Base-by-base conservation (phyloP, 1,140 invertebrate species). In the Drosophila bocki region DNA sequence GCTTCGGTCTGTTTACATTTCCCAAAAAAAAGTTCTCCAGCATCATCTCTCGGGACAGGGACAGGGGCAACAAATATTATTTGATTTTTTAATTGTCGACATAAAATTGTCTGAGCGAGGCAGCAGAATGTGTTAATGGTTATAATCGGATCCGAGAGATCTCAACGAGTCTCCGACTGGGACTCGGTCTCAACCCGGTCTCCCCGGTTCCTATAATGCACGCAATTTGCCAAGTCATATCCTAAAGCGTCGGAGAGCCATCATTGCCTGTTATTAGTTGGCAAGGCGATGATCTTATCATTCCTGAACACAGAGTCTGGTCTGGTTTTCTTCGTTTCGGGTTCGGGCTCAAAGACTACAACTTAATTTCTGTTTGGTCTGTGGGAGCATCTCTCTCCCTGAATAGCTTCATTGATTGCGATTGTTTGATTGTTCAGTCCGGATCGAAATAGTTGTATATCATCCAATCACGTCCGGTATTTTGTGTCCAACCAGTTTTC, bases 211-310 rank as follows among this genome's bases (percentile, higher is more conserved):
- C 79, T 85, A 91, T 91, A 80, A 82, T 75, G 75, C 76, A 75
- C 67, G 80, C 63, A 91, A 84, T 91, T 87, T 87, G 87, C 83
- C 83, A 84, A 84, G 87, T 91, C 87, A 91, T 91, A 91, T 91
- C 87, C 87, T 81, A 91, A 91, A 91, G 87, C 80, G 83, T 83
- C 68, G 70, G 57, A 61, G 47, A 63, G 59, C 60, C 69, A 80
- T 88, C 74, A 88, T 88, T 88, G 85, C 80, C 70, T 80, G 84
- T 88, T 88, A 88, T 88, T 88, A 84, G 84, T 60, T 69, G 82
- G 76, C 65, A 32, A 57, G 64, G 65, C 58, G 65, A 70, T 70
- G 82, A 87, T 87, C 84, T 83, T 88, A 88, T 88, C 84, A 87
- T 41, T 68, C 19, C 37, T 3, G 29, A 19, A 33, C 50, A 35